Conservation (phyloP, 2,797 vertebrate genomes). For the Lophotriccus pileatus region DNA sequence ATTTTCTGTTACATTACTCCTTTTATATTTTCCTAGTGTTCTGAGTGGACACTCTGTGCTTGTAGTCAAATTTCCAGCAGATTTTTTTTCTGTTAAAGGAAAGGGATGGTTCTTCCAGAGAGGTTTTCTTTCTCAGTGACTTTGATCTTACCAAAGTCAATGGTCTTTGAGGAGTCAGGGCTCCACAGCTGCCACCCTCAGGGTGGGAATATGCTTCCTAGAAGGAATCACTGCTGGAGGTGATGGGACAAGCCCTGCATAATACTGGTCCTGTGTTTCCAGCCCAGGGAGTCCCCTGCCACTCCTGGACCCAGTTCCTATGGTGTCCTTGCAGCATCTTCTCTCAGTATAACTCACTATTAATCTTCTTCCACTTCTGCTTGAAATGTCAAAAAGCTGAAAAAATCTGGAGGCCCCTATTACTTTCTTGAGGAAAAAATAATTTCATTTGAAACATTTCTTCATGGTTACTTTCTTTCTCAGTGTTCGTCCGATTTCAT, state of each 20-base stretch:
- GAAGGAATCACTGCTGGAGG: not conserved
- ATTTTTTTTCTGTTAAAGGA: not conserved
- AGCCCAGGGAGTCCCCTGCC: not conserved
- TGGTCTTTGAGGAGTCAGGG: not conserved
- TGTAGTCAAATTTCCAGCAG: not conserved
- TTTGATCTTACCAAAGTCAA: not conserved
- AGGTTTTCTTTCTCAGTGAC: not conserved
- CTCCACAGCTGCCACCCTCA: not conserved
- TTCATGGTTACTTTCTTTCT: not conserved
- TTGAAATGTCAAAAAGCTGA: not conserved
- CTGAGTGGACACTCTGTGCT: not conserved
- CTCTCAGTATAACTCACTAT: not conserved
- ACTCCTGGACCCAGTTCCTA: not conserved
- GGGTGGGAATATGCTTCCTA: not conserved
- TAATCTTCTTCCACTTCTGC: not conserved
- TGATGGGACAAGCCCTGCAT: not conserved
- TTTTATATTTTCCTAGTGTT: not conserved
- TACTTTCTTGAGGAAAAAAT: not conserved
- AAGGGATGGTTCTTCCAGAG: not conserved
- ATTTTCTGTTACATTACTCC: not conserved
- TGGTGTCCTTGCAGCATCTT: not conserved
- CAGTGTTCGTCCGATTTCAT: not conserved
- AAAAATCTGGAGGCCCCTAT: not conserved
- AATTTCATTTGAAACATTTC: not conserved
- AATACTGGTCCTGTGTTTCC: not conserved